Evolutionary conservation across 2,113 vertebrate genomes (phyloP).

Genomic region (Hemiscyllium ocellatum): DNA sequence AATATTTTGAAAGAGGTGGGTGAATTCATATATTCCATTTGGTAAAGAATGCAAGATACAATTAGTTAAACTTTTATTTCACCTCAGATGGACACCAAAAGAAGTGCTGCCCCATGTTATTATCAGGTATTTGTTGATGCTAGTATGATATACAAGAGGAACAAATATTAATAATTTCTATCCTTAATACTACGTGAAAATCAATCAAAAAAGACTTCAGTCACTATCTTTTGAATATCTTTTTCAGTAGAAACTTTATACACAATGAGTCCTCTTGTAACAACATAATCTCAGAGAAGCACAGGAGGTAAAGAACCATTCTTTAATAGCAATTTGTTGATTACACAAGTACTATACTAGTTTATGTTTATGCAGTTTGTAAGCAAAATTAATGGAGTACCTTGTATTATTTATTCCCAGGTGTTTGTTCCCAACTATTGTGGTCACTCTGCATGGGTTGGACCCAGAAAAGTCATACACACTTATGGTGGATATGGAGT

Average conservation of each 20-base stretch:
- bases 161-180: background rate
- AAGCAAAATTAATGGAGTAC: background rate
- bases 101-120: background rate
- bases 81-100: background rate
- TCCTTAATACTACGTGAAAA: background rate
- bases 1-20: background rate
- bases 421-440: slow-evolving; percentile 29
- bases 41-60: background rate
- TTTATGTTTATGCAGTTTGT: no score
- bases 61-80: background rate
- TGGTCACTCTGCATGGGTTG: slow-evolving; percentile 9
- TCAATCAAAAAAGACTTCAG: background rate
- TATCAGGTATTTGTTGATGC: background rate
- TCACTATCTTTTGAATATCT: background rate
- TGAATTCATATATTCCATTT: background rate
- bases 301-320: background rate
- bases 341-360: background rate
- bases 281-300: background rate
- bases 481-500: slow-evolving; percentile 31
- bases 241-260: background rate
- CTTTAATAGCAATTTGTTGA: background rate
- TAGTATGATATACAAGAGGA: background rate
- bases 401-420: background rate
- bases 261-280: background rate
- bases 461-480: slow-evolving; percentile 30